Conservation (phyloP, 1,140 invertebrate genomes). For the Paramacrobiotus metropolitanus region DNA sequence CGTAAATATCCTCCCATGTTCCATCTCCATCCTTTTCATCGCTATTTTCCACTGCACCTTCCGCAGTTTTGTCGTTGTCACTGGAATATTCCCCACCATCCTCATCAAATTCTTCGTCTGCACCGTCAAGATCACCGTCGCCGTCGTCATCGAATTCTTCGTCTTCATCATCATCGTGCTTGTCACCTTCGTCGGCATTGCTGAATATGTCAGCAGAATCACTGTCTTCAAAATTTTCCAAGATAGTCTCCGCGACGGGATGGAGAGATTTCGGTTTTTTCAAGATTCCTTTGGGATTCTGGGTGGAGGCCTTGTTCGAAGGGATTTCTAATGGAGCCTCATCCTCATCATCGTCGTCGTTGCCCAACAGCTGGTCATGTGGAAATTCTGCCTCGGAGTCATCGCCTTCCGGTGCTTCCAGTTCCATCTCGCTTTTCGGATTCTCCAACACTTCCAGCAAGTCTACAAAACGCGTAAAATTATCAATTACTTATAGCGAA, state of each 20-base stretch:
- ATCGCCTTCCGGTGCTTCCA: constrained; percentile 7
- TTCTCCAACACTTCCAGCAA: constrained; percentile 7
- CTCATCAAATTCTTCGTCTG: constrained; percentile 5
- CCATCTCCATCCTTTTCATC: constrained; percentile 15
- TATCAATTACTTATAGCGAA: neutral
- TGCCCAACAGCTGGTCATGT: no score
- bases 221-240: constrained; percentile 8
- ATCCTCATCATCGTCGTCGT: no score
- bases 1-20: constrained; percentile 78
- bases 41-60: constrained; percentile 10
- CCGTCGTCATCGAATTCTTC: constrained; percentile 11
- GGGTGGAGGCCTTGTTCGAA: no score
- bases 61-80: constrained; percentile 10
- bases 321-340: no score
- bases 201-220: constrained; percentile 11
- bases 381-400: no score
- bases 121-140: constrained; percentile 3
- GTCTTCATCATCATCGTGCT: constrained; percentile 13
- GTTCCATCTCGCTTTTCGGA: constrained; percentile 11
- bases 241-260: neutral
- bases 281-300: no score
- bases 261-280: no score
- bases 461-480: neutral
- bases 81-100: constrained; percentile 6
- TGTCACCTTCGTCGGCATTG: constrained; percentile 14